Evolutionary conservation across 92 coral and sea anemone species (phyloP).

Genomic region (Porites evermanni): DNA sequence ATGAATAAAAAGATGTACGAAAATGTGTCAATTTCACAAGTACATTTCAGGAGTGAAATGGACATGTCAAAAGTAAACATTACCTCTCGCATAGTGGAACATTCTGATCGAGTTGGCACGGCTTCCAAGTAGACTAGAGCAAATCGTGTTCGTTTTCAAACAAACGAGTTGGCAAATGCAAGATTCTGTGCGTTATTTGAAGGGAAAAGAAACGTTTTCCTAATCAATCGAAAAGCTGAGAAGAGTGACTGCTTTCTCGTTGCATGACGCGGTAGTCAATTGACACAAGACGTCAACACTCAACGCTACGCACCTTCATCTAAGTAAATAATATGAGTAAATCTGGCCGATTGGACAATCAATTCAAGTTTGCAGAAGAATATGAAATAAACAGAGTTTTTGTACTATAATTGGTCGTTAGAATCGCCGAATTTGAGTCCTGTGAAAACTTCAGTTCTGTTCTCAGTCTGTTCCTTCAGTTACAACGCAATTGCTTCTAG

Average conservation of each 20-base stretch:
- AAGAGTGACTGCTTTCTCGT: neutral
- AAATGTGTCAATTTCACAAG: slow-evolving; percentile 23
- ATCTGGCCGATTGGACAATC: neutral
- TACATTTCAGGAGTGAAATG: slow-evolving; percentile 1
- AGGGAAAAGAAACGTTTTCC: neutral
- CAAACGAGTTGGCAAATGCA: neutral
- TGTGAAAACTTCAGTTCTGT: neutral
- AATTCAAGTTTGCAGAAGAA: neutral
- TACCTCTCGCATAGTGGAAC: slow-evolving; percentile 26
- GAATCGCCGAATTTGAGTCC: neutral
- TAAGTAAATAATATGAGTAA: slow-evolving; percentile 10
- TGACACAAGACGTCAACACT: slow-evolving; percentile 29
- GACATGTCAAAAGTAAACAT: slow-evolving; percentile 7
- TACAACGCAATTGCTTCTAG: neutral
- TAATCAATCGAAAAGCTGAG: slow-evolving; percentile 10
- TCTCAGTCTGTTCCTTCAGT: neutral
- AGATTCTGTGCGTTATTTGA: neutral
- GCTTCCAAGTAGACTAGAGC: neutral
- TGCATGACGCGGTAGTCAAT: slow-evolving; percentile 16
- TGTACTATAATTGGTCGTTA: neutral
- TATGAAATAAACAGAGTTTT: neutral
- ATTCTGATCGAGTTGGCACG: neutral
- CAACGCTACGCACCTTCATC: neutral
- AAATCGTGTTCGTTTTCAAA: neutral
- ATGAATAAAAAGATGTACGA: neutral